Base-by-base conservation (phyloP, 2,113 vertebrate species). In the Eulemur macaco region DNA sequence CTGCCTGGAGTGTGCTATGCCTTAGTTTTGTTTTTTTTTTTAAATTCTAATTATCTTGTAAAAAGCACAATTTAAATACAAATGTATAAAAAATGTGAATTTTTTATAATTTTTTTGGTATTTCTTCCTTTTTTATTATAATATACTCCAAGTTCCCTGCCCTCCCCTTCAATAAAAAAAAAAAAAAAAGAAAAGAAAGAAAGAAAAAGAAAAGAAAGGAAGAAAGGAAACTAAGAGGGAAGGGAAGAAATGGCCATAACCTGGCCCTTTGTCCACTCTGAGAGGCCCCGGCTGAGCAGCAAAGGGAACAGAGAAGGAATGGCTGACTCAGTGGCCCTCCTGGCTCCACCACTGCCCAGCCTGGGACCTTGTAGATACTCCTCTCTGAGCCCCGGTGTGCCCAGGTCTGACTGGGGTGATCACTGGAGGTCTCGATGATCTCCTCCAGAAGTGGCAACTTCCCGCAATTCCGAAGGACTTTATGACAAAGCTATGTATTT, bases 21-120 rank as follows among this genome's bases (percentile, higher is more conserved):
- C 8, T 90, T 86, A 42, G 56, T n/a, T n/a, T 63, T 42, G 4
- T 42, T 42, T 42, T 42, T 42, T 42, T 42, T 42, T 42, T 42
- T 42, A 6, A 13, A 47, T 56, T 14, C 23, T 76, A 50, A 66
- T 39, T 82, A 68, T 76, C 74, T 95, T 78, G 39, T 39, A 63
- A 96, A 92, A 34, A 89, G 31, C 34, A 85, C 17, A 89, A 13
- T 58, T 92, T 88, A 94, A 92, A 37, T 87, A 84, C 13, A 92
- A 90, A 73, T 18, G 2, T 39, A 20, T 27, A 58, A 89, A 54
- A 78, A 68, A 82, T 21, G 69, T 73, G 8, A 84, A 34, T 25
- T 50, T 47, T 54, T 58, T 73, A 8, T 84, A 39, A 76, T 42
- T 83, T 25, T 34, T 94, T 86, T 64, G 39, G 20, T 17, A 42